Evolutionary conservation across 1,140 invertebrate genomes (phyloP).

Genomic region (Neodiprion fabricii): DNA sequence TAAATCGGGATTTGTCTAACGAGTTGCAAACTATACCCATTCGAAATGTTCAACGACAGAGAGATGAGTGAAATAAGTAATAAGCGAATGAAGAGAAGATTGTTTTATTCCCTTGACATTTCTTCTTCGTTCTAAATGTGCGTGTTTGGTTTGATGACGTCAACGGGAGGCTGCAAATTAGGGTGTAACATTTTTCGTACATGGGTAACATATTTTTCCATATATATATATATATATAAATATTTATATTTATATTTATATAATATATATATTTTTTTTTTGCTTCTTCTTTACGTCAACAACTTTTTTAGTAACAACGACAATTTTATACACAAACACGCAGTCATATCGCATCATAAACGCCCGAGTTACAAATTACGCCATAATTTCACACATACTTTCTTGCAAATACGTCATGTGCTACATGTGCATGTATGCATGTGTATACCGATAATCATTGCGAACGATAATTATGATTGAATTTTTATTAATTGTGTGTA

Average conservation of each 20-base stretch:
- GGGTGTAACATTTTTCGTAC: not conserved
- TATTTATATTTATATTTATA: not conserved
- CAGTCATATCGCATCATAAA: not conserved
- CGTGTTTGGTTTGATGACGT: not conserved
- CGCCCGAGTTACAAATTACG: not conserved
- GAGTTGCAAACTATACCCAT: no score
- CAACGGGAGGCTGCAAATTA: not conserved
- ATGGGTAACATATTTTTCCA: not conserved
- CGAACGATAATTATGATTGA: not conserved
- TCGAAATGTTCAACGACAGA: no score
- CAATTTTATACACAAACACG: not conserved
- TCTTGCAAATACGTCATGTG: not conserved
- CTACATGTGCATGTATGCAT: not conserved
- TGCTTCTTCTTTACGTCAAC: not conserved
- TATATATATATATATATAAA: not conserved
- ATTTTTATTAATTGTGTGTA: constrained; percentile 11
- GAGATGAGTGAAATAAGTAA: no score
- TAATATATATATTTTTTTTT: no score
- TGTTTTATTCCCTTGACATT: no score
- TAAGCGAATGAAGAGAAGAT: no score
- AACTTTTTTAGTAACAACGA: not conserved
- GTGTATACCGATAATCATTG: not conserved
- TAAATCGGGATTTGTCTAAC: no score
- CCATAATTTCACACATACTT: not conserved
- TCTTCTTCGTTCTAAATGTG: not conserved